Percentiles rank a stretch among this genome's conserved stretches.
phyloP scores from a whole-genome alignment of 2,888 invertebrate genomes.

The Eugnorisma glareosa region DNA sequence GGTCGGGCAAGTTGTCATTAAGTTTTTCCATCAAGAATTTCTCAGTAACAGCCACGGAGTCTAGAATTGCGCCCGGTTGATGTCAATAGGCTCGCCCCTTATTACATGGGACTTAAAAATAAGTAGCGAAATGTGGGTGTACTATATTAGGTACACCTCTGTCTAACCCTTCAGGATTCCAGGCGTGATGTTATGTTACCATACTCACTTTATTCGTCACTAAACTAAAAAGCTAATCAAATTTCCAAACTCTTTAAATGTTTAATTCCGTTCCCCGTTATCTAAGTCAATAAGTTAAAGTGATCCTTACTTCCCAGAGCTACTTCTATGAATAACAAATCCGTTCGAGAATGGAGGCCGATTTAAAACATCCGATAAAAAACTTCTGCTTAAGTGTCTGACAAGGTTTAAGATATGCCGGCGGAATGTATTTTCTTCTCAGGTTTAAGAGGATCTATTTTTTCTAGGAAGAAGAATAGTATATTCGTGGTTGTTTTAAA shows the following conservation, averaged over 20 bases:
- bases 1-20: background rate
- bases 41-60: background rate
- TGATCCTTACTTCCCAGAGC: constrained; percentile 26
- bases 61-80: background rate
- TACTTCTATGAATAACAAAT: constrained; percentile 63
- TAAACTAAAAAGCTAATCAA: constrained; percentile 6
- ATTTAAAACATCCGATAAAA: constrained; percentile 63
- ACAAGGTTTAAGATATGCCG: constrained; percentile 41
- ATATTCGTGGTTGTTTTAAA: constrained; percentile 3
- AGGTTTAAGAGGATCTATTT: constrained; percentile 11
- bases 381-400: constrained; percentile 39
- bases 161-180: no score
- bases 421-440: constrained; percentile 21
- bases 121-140: background rate
- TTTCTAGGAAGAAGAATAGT: background rate
- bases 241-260: constrained; percentile 21
- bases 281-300: constrained; percentile 42
- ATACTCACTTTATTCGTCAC: no score
- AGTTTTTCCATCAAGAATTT: background rate
- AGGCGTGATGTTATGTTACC: no score
- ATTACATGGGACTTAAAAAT: background rate
- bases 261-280: constrained; percentile 39
- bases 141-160: no score
- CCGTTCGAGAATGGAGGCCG: constrained; percentile 4
- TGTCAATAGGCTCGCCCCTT: no score